Conservation (phyloP, 2,797 vertebrate species). For the Enteromius radiatus region DNA sequence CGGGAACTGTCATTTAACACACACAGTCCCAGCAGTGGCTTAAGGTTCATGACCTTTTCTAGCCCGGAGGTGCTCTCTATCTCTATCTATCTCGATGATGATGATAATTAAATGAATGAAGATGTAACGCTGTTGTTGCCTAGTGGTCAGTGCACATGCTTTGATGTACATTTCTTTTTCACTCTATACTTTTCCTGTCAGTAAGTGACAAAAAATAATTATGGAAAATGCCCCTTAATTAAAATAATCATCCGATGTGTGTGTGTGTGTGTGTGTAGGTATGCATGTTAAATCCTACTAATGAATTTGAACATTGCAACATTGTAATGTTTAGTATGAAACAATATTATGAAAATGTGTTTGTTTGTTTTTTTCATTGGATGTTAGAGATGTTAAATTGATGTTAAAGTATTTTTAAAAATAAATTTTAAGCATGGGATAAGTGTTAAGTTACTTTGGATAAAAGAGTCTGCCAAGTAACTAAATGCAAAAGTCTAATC, state of each 20-base stretch:
- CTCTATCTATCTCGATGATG: too few species aligned
- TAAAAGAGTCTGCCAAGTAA: not conserved
- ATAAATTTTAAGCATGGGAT: not conserved
- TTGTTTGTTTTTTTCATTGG: too few species aligned
- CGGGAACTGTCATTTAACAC: conserved; percentile 21
- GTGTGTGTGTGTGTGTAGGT: too few species aligned
- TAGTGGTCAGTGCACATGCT: not conserved
- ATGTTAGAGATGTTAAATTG: not conserved
- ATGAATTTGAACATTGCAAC: not conserved
- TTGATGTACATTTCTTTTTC: not conserved
- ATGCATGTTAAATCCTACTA: not conserved
- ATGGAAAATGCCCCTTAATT: not conserved
- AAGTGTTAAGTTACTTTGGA: not conserved
- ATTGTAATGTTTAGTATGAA: not conserved
- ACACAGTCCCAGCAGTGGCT: not conserved
- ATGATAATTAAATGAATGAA: not conserved
- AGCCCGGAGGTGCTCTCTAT: not conserved
- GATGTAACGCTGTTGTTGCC: not conserved
- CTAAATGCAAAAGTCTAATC: not conserved
- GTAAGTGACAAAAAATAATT: not conserved
- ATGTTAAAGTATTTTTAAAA: not conserved
- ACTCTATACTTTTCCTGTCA: not conserved
- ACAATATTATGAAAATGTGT: not conserved
- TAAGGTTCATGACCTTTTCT: conserved; percentile 29
- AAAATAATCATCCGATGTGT: not conserved